These are phyloP conservation scores for Archips xylosteana DNA, from an alignment of 2,888 invertebrate species.

Conservation along the genomic window DNA sequence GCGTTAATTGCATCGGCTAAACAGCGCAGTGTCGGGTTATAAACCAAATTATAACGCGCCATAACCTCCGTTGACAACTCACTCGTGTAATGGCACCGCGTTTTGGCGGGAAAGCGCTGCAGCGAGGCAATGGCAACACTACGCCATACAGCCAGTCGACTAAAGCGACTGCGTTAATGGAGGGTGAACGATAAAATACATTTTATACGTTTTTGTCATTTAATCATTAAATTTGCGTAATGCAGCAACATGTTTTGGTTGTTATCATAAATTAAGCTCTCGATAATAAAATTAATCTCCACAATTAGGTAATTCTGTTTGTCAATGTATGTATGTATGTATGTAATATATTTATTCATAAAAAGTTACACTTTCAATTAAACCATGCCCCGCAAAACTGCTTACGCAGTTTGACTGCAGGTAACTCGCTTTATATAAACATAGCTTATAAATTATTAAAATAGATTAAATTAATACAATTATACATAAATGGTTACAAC, in stretches of 20 bases:
- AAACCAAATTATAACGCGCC: slow-evolving; percentile 84
- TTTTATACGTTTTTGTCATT: slow-evolving; percentile 67
- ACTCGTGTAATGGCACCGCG: slow-evolving; percentile 81
- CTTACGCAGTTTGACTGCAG: too few species aligned
- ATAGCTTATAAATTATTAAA: too few species aligned
- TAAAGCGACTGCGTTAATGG: slow-evolving; percentile 72
- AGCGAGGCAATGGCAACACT: slow-evolving; percentile 55
- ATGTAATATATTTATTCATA: too few species aligned
- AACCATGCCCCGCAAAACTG: too few species aligned
- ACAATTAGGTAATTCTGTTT: not conserved
- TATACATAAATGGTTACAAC: too few species aligned
- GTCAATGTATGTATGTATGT: too few species aligned
- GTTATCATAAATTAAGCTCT: not conserved
- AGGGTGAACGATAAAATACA: slow-evolving; percentile 75
- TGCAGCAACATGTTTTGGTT: slow-evolving; percentile 21
- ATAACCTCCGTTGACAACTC: slow-evolving; percentile 80
- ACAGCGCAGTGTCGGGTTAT: slow-evolving; percentile 76
- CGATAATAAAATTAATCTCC: not conserved
- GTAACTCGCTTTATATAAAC: too few species aligned
- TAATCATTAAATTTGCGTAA: slow-evolving; percentile 46
- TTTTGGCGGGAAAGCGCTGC: slow-evolving; percentile 72
- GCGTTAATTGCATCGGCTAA: slow-evolving; percentile 70
- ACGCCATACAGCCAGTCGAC: slow-evolving; percentile 63
- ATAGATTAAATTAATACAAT: too few species aligned
- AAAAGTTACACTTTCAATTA: too few species aligned